phyloP scores from a whole-genome alignment of 2,113 vertebrate species.

The Anser brachyrhynchus region DNA sequence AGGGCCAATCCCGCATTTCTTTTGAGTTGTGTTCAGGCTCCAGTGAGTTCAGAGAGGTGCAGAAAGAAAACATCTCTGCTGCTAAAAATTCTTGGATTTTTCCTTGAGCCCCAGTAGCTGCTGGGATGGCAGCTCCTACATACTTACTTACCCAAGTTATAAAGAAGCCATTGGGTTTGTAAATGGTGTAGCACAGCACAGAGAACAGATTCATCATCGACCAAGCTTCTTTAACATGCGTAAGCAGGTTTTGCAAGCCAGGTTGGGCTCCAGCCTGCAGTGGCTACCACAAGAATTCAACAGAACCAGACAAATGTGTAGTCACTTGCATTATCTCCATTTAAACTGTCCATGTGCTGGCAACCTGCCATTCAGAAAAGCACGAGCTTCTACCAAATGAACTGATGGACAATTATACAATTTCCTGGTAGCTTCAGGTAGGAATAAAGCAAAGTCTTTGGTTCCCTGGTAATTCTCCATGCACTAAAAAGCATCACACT shows the following conservation, averaged over 20 bases:
- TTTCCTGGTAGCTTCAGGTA: not conserved
- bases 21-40: not conserved
- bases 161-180: not conserved
- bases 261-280: not conserved
- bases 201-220: not conserved
- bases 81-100: not conserved
- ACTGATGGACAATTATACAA: not conserved
- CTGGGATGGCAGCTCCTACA: not conserved
- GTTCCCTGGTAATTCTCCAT: not conserved
- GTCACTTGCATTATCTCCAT: not conserved
- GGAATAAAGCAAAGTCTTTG: not conserved
- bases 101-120: not conserved
- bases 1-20: not conserved
- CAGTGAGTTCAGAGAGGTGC: not conserved
- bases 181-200: not conserved
- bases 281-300: not conserved
- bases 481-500: not conserved
- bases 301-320: not conserved
- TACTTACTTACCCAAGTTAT: not conserved
- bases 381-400: not conserved
- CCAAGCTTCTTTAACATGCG: not conserved
- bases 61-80: not conserved
- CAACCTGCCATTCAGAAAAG: not conserved
- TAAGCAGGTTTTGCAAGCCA: not conserved
- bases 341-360: not conserved